Evolutionary conservation across 2,113 vertebrate genomes (phyloP).

Genomic region (Tinamus guttatus): DNA sequence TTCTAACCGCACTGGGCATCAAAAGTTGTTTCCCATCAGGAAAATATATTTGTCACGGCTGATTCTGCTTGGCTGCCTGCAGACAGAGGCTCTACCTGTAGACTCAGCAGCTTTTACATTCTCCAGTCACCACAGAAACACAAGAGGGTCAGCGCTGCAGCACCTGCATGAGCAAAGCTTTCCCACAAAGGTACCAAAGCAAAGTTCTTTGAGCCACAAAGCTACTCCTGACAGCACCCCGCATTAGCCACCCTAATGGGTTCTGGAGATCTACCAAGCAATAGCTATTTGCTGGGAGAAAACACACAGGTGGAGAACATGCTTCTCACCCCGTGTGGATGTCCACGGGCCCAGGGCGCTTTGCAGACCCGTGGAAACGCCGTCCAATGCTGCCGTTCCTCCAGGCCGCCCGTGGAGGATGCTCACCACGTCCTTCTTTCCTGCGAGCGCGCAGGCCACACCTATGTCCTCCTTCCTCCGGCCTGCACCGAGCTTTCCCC

Average conservation of each 20-base stretch:
- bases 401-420: conserved; percentile 6
- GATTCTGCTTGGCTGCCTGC: not conserved
- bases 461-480: conserved; percentile 50
- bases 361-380: rapidly evolving
- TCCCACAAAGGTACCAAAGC: not conserved
- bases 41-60: not conserved
- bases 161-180: not conserved
- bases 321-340: not conserved
- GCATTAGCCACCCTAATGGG: rapidly evolving
- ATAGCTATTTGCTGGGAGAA: not conserved
- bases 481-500: conserved; percentile 16
- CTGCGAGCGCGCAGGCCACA: conserved; percentile 49
- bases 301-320: rapidly evolving
- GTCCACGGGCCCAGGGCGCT: rapidly evolving
- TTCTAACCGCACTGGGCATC: not conserved
- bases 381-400: not conserved
- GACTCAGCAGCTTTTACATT: not conserved
- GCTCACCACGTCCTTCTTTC: conserved; percentile 26
- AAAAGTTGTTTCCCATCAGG: not conserved
- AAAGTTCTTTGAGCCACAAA: not conserved
- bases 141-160: rapidly evolving
- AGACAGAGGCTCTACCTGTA: not conserved
- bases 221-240: not conserved
- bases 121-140: not conserved
- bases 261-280: not conserved